Percentiles rank a stretch among this genome's conserved stretches.
Evolutionary conservation across 2,113 vertebrate species (phyloP).

Genomic region (Tauraco erythrolophus): DNA sequence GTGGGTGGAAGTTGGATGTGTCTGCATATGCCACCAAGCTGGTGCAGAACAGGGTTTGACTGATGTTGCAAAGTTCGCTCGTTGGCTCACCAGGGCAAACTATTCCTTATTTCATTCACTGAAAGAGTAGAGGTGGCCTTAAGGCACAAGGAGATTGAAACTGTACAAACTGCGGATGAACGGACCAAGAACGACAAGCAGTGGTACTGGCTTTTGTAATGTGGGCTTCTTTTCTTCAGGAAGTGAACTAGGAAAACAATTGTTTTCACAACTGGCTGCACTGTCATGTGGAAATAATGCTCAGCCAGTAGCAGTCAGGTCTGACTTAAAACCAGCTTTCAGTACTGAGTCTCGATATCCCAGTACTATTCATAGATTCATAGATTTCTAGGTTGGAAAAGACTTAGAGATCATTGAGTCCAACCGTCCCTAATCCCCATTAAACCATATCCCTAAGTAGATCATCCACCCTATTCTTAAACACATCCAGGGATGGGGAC

Average conservation of each 20-base stretch:
- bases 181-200: not conserved
- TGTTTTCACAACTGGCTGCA: not conserved
- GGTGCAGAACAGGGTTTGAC: not conserved
- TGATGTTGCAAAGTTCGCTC: not conserved
- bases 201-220: not conserved
- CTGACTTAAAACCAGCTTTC: not conserved
- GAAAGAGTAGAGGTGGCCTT: not conserved
- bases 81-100: not conserved
- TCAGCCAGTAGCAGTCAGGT: not conserved
- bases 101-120: not conserved
- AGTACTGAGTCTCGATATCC: not conserved
- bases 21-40: not conserved
- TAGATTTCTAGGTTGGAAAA: no score
- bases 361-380: no score
- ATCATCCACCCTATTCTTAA: no score
- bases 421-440: no score
- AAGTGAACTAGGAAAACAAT: not conserved
- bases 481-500: no score
- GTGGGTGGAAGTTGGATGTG: not conserved
- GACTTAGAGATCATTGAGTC: no score
- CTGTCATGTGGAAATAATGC: not conserved
- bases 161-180: not conserved
- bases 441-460: no score
- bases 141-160: not conserved
- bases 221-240: not conserved